Conservation (phyloP, 2,888 invertebrate species). For the Thalpophila matura region DNA sequence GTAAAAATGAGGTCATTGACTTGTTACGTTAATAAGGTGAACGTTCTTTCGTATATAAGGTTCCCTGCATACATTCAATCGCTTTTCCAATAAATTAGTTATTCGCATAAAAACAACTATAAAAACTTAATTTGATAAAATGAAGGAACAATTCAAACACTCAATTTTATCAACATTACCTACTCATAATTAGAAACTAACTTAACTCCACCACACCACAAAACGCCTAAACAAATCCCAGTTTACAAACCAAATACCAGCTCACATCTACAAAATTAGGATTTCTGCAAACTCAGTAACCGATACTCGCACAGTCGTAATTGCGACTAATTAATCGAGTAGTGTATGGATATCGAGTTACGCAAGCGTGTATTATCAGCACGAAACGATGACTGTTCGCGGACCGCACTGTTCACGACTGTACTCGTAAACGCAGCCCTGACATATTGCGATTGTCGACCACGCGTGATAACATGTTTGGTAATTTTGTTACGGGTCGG, state of each 20-base stretch:
- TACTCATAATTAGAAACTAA: slow-evolving; percentile 21
- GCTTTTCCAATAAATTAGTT: not conserved
- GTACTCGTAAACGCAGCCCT: slow-evolving; percentile 53
- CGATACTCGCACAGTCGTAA: slow-evolving; percentile 25
- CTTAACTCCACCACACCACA: not conserved
- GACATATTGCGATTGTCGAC: slow-evolving; percentile 62
- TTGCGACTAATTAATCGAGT: slow-evolving; percentile 49
- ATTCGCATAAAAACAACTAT: too few species aligned
- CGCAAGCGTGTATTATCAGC: slow-evolving; percentile 34
- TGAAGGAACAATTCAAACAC: not conserved
- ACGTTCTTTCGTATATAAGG: not conserved
- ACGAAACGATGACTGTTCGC: slow-evolving; percentile 18
- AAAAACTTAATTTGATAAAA: not conserved
- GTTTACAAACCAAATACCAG: slow-evolving; percentile 30
- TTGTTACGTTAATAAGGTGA: slow-evolving; percentile 9
- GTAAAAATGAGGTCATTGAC: not conserved
- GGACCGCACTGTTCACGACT: slow-evolving; percentile 37
- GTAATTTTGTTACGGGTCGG: slow-evolving; percentile 52
- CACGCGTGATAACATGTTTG: slow-evolving; percentile 56
- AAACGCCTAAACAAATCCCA: slow-evolving; percentile 30
- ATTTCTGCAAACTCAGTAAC: slow-evolving; percentile 49
- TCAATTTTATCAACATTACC: slow-evolving; percentile 5
- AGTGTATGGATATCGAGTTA: slow-evolving; percentile 36
- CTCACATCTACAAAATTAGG: slow-evolving; percentile 39
- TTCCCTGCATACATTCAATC: not conserved